Percentiles rank a stretch among this genome's conserved stretches.
These are phyloP conservation scores for Drosophila repletoides DNA, from an alignment of 1,140 invertebrate species.

Conservation along the genomic window DNA sequence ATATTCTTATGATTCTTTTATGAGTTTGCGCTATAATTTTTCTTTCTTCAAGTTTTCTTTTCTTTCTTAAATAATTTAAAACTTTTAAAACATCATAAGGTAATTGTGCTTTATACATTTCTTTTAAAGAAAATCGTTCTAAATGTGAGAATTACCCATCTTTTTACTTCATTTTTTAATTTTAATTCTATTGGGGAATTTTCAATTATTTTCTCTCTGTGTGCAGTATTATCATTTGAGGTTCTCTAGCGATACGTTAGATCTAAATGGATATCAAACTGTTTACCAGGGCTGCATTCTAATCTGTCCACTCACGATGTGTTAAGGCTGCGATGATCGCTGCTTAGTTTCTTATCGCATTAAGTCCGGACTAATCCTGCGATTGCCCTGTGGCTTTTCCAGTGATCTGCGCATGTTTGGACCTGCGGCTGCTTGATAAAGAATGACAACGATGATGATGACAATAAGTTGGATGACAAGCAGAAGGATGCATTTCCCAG, in stretches of 20 bases:
- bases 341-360: constrained; percentile 33
- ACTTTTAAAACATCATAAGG: too few species aligned
- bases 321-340: constrained; percentile 30
- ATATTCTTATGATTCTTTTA: too few species aligned
- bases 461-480: constrained; percentile 15
- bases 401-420: constrained; percentile 30
- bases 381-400: constrained; percentile 3
- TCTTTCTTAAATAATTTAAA: too few species aligned
- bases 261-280: constrained; percentile 17
- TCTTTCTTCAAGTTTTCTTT: too few species aligned
- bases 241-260: too few species aligned
- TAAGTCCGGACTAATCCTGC: constrained; percentile 25
- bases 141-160: too few species aligned
- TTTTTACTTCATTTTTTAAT: too few species aligned
- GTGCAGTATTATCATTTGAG: too few species aligned
- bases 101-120: too few species aligned
- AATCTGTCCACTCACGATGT: constrained; percentile 17
- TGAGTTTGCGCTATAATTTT: too few species aligned
- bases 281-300: constrained; percentile 2
- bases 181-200: neutral
- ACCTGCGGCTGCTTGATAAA: constrained; percentile 26
- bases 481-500: constrained; percentile 9
- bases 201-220: neutral
- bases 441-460: neutral
- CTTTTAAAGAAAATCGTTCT: too few species aligned